A percentile compares a stretch with the other conserved stretches of the same genome.
Evolutionary conservation across 2,888 invertebrate species (phyloP).

Genomic region (Agrotis puta): DNA sequence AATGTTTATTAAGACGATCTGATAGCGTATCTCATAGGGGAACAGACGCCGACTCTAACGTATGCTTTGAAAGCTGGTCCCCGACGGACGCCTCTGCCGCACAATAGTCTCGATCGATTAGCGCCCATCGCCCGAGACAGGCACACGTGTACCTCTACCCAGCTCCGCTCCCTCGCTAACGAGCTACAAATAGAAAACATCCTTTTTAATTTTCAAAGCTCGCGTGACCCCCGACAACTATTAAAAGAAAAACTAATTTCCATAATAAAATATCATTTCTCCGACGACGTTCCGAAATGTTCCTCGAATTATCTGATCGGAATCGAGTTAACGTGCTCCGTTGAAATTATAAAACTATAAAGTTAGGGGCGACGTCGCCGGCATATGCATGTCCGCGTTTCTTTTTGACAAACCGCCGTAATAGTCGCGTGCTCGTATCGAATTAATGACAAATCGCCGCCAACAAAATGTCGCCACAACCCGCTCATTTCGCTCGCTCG

Average conservation of each 20-base stretch:
- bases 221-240: conserved; percentile 85
- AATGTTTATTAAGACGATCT: conserved; percentile 90
- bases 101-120: conserved; percentile 88
- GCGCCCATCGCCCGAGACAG: conserved; percentile 74
- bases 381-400: conserved; percentile 84
- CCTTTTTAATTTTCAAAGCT: conserved; percentile 80
- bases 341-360: conserved; percentile 89
- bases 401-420: conserved; percentile 87
- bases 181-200: conserved; percentile 80
- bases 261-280: conserved; percentile 85
- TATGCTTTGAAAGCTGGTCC: conserved; percentile 80
- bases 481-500: conserved; percentile 86
- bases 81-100: conserved; percentile 65
- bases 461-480: conserved; percentile 85
- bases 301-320: conserved; percentile 85
- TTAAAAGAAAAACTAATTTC: conserved; percentile 90
- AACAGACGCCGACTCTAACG: conserved; percentile 84
- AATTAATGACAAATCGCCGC: conserved; percentile 88
- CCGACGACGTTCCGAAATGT: conserved; percentile 72
- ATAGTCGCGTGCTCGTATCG: conserved; percentile 88
- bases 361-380: conserved; percentile 87
- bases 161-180: conserved; percentile 76
- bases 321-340: conserved; percentile 88
- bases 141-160: conserved; percentile 57
- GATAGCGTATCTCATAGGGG: conserved; percentile 87